Percentiles rank a stretch among this genome's conserved stretches.
phyloP scores from a whole-genome alignment of 2,888 invertebrate genomes.

The Yponomeuta plumbellus region DNA sequence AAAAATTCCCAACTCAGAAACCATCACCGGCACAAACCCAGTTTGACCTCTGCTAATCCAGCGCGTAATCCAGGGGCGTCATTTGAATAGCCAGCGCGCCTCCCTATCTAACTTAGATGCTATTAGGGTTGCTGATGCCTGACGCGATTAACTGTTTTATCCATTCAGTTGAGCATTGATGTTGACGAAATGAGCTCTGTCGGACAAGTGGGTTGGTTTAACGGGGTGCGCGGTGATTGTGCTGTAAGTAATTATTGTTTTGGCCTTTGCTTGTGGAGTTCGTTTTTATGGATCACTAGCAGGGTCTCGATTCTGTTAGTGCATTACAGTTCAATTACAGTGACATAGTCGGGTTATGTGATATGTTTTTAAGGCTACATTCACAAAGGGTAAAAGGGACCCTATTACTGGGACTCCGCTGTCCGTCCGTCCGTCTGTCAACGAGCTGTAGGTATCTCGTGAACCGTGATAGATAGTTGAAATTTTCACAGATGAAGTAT shows the following conservation, averaged over 20 bases:
- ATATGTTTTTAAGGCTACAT: too few species aligned
- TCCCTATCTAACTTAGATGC: conserved; percentile 7
- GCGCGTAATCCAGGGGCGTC: background rate
- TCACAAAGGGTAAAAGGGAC: too few species aligned
- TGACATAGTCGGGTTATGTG: too few species aligned
- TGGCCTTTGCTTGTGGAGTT: background rate
- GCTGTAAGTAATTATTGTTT: background rate
- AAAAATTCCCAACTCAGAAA: too few species aligned
- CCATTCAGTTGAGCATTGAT: conserved; percentile 1
- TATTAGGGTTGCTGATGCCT: conserved; percentile 5
- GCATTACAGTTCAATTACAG: too few species aligned
- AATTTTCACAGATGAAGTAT: too few species aligned
- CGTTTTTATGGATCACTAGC: too few species aligned
- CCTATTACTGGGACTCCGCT: too few species aligned
- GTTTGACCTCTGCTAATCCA: background rate
- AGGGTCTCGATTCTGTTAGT: too few species aligned
- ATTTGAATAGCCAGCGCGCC: background rate
- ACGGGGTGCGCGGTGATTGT: background rate
- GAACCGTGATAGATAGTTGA: too few species aligned
- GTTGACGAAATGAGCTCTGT: background rate
- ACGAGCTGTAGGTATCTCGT: too few species aligned
- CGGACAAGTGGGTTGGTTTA: conserved; percentile 1
- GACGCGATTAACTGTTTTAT: background rate
- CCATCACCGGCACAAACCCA: background rate
- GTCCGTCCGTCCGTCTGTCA: too few species aligned